Percentiles rank a stretch among this genome's conserved stretches.
Evolutionary conservation across 1,140 invertebrate genomes (phyloP).

Genomic region (Coenobita brevimanus): DNA sequence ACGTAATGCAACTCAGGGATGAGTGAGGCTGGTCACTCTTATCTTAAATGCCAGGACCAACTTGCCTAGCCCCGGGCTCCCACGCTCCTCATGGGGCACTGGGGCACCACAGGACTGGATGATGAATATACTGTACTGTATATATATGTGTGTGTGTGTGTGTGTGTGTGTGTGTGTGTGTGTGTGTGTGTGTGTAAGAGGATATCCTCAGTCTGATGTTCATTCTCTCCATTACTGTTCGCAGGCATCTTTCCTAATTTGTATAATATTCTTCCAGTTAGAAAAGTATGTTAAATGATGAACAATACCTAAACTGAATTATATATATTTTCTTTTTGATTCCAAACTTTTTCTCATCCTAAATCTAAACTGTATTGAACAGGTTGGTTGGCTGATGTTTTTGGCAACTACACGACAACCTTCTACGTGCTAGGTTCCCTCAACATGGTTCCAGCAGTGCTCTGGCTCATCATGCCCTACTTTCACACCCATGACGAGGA

Average conservation of each 20-base stretch:
- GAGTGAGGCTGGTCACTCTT: too few relatives aligned
- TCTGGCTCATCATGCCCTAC: slow-evolving; percentile 35
- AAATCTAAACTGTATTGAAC: background rate
- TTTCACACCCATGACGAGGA: background rate
- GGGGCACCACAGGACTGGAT: too few relatives aligned
- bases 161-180: too few relatives aligned
- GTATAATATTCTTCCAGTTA: background rate
- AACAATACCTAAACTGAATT: background rate
- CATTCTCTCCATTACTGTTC: background rate
- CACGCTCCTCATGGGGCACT: too few relatives aligned
- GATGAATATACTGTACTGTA: too few relatives aligned
- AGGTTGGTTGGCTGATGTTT: slow-evolving; percentile 37
- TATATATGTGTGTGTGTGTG: too few relatives aligned
- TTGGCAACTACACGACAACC: background rate
- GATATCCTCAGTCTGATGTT: too few relatives aligned
- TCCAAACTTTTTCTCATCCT: too few relatives aligned
- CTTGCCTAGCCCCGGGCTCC: too few relatives aligned
- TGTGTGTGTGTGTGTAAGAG: too few relatives aligned
- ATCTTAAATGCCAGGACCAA: too few relatives aligned
- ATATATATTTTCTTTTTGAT: background rate
- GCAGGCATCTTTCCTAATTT: background rate
- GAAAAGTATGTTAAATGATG: background rate
- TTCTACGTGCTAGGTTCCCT: slow-evolving; percentile 5
- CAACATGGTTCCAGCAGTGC: background rate
- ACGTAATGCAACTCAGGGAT: too few relatives aligned